Conservation (phyloP, 2,113 vertebrate species). For the Antigone vipio region DNA sequence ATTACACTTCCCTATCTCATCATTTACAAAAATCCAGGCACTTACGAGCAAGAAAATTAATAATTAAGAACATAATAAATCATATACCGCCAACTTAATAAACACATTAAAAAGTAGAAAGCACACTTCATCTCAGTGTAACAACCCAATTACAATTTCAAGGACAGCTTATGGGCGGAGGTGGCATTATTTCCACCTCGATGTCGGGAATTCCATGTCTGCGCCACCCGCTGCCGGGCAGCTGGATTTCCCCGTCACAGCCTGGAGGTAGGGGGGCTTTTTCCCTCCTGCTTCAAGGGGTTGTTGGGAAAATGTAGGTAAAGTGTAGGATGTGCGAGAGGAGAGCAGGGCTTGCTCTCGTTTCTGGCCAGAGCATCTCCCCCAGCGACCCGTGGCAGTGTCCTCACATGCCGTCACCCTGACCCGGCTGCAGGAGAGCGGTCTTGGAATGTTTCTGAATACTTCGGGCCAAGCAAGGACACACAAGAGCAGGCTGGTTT, state of each 20-base stretch:
- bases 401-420: neutral
- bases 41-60: constrained; percentile 4
- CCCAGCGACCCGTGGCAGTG: accelerated
- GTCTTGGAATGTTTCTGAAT: neutral
- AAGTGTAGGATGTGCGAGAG: neutral
- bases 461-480: neutral
- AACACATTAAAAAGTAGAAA: constrained; percentile 29
- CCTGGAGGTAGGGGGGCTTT: neutral
- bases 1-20: neutral
- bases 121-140: neutral
- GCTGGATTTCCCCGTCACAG: neutral
- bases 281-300: neutral
- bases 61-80: constrained; percentile 34
- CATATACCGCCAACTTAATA: constrained; percentile 15
- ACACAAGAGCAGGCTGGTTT: neutral
- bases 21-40: neutral
- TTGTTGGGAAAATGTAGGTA: neutral
- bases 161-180: neutral
- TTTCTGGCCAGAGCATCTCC: neutral
- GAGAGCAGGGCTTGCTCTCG: neutral
- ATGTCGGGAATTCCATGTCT: neutral
- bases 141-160: neutral
- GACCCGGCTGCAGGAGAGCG: neutral
- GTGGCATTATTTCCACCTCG: neutral
- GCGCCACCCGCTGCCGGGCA: neutral